Conservation (phyloP, 2,888 invertebrate genomes). For the Heterodera filipjevi region DNA sequence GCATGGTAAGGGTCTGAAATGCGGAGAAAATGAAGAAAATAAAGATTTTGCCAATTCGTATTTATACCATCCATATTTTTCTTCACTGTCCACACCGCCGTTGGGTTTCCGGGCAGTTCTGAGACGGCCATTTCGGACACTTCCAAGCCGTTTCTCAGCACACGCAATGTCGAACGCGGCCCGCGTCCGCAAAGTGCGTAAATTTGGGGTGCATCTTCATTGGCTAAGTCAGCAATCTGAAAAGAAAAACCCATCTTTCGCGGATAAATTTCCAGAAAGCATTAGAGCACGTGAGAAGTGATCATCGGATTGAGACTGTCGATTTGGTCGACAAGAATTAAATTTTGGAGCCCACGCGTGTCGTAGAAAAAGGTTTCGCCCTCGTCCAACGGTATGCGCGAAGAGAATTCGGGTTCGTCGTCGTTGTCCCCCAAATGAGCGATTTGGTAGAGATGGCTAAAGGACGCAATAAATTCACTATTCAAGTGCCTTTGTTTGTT, state of each 20-base stretch:
- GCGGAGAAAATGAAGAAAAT: neutral
- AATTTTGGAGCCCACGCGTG: conserved; percentile 86
- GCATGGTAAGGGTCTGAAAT: conserved; percentile 91
- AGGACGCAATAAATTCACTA: conserved; percentile 56
- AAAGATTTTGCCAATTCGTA: no score
- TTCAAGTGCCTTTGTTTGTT: neutral
- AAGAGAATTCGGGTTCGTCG: conserved; percentile 97
- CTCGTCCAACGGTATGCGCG: conserved; percentile 87
- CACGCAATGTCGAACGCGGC: conserved; percentile 86
- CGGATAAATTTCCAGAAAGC: neutral
- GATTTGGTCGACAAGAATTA: conserved; percentile 83
- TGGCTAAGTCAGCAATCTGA: conserved; percentile 74
- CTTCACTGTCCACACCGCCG: conserved; percentile 99
- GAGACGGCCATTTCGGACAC: conserved; percentile 99
- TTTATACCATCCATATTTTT: conserved; percentile 85
- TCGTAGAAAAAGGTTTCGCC: conserved; percentile 99
- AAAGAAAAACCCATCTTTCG: conserved; percentile 18
- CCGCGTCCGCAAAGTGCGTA: conserved; percentile 95
- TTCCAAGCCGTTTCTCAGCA: conserved; percentile 90
- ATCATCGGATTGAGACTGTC: conserved; percentile 55
- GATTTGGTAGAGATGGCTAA: conserved; percentile 93
- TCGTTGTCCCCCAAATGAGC: conserved; percentile 99
- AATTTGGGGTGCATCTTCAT: conserved; percentile 97
- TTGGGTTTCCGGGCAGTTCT: conserved; percentile 98
- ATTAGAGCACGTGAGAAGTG: conserved; percentile 25